These are phyloP conservation scores for Platorchestia sp. DNA, from an alignment of 1,140 invertebrate genomes.

Conservation along the genomic window DNA sequence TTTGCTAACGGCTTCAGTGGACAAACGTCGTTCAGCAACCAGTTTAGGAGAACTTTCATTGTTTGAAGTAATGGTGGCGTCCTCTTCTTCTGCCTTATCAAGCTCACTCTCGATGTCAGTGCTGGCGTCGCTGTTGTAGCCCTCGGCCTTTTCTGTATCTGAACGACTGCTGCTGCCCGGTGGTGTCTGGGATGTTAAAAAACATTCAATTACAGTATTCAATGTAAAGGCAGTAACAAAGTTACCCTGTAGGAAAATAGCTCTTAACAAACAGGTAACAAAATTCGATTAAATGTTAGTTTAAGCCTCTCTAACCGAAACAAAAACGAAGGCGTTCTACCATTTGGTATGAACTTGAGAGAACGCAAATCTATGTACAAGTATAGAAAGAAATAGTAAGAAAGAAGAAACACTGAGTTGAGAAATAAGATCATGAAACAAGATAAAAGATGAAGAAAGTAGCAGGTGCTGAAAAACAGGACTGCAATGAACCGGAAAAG, in stretches of 20 bases:
- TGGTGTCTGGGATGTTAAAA: background rate
- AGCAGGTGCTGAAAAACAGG: no score
- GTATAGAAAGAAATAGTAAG: no score
- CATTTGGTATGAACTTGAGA: no score
- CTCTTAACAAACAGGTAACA: background rate
- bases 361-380: no score
- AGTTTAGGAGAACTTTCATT: background rate
- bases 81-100: background rate
- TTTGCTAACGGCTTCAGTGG: background rate
- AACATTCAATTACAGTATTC: background rate
- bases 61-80: background rate
- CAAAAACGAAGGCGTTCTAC: no score
- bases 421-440: no score
- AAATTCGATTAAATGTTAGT: no score
- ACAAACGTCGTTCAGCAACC: background rate
- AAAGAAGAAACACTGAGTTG: no score
- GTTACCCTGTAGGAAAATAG: background rate
- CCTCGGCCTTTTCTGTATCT: background rate
- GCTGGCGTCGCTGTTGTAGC: slow-evolving; percentile 22
- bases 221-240: background rate
- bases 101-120: slow-evolving; percentile 14
- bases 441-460: no score
- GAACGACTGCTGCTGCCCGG: background rate
- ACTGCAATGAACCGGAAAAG: no score
- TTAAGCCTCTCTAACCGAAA: no score